phyloP scores from a whole-genome alignment of 2,113 vertebrate genomes.

The Columbina picui region DNA sequence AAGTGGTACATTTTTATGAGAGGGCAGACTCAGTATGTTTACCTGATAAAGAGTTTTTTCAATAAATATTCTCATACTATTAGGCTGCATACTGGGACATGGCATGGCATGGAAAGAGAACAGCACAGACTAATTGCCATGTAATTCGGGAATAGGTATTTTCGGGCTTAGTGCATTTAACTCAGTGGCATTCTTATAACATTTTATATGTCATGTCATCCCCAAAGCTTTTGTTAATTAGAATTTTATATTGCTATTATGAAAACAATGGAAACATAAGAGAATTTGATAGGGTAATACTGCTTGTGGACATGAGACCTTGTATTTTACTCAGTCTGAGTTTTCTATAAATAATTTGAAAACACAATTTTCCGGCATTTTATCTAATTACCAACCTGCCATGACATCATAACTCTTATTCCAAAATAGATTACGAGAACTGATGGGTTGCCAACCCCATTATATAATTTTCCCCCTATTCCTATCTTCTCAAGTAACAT shows the following conservation, averaged over 20 bases:
- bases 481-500: not conserved
- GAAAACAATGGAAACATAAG: not conserved
- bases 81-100: not conserved
- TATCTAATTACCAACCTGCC: not conserved
- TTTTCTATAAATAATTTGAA: not conserved
- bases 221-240: not conserved
- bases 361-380: not conserved
- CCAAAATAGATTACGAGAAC: not conserved
- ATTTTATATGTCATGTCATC: not conserved
- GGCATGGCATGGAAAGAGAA: not conserved
- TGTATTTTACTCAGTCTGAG: not conserved
- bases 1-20: not conserved
- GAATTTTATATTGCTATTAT: not conserved
- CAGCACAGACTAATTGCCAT: not conserved
- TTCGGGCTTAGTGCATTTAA: not conserved
- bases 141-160: not conserved
- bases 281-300: not conserved
- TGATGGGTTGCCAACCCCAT: not conserved
- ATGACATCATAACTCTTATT: not conserved
- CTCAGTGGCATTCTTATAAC: not conserved
- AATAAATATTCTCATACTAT: not conserved
- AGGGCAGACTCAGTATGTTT: not conserved
- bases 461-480: not conserved
- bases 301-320: not conserved
- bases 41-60: not conserved